phyloP scores from a whole-genome alignment of 30 jellyfish, hydroid and myxozoan species.

The Pelagia noctiluca region DNA sequence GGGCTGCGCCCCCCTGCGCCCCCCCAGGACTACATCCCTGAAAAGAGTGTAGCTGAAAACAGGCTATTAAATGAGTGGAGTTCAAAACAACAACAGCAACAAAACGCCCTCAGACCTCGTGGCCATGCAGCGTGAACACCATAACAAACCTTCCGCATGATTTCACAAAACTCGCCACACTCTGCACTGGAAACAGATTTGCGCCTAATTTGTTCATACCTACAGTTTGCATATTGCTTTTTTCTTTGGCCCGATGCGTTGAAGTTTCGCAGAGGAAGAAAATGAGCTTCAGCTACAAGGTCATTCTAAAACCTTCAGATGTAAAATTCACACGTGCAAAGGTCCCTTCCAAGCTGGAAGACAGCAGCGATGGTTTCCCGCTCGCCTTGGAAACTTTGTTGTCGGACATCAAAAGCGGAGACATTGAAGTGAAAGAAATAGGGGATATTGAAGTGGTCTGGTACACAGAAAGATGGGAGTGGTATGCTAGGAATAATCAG shows the following conservation, averaged over 20 bases:
- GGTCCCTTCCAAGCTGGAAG: conserved; percentile 42
- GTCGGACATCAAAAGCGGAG: conserved; percentile 54
- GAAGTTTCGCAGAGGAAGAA: neutral
- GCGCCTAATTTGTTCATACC: too few species aligned
- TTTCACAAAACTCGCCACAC: too few species aligned
- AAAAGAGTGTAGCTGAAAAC: too few species aligned
- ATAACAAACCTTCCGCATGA: neutral
- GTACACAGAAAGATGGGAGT: conserved; percentile 70
- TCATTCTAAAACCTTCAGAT: conserved; percentile 56
- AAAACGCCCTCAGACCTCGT: conserved; percentile 4
- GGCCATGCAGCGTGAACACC: too few species aligned
- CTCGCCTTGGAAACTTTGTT: conserved; percentile 34
- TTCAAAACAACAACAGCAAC: neutral
- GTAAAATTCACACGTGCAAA: conserved; percentile 61
- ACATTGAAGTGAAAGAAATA: conserved; percentile 25
- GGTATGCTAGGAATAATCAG: conserved; percentile 63
- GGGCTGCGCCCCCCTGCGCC: too few species aligned
- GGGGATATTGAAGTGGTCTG: conserved; percentile 60
- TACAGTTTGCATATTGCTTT: too few species aligned
- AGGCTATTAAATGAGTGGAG: too few species aligned
- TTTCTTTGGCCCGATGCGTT: neutral
- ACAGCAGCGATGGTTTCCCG: too few species aligned
- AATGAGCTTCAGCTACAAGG: conserved; percentile 67
- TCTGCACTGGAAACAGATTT: too few species aligned
- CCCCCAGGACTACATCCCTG: too few species aligned